Evolutionary conservation across 2,113 vertebrate genomes (phyloP).

Genomic region (Oceanodroma tethys): DNA sequence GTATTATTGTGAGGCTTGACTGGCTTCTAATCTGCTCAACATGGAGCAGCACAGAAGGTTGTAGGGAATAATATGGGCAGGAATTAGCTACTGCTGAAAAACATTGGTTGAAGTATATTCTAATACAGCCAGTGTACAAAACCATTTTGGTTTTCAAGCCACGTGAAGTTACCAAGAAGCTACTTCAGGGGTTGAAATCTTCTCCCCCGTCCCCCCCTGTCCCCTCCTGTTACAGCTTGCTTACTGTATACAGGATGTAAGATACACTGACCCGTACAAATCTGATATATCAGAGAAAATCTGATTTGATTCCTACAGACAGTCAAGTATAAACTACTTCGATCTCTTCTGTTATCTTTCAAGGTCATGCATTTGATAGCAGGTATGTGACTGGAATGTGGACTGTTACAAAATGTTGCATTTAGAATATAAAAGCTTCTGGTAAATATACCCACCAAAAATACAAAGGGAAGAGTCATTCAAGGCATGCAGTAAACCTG

Average conservation of each 20-base stretch:
- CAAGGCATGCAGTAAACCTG: background rate
- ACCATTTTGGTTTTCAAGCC: background rate
- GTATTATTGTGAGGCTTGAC: background rate
- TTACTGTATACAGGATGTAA: background rate
- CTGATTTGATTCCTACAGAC: background rate
- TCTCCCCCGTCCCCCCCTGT: accelerated
- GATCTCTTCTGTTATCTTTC: background rate
- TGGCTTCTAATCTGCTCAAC: background rate
- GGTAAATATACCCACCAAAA: background rate
- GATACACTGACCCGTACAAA: background rate
- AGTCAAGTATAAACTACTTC: background rate
- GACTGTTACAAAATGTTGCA: background rate
- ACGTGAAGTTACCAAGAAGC: background rate
- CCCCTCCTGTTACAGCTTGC: background rate
- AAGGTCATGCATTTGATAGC: background rate
- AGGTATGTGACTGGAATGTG: background rate
- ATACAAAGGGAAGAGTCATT: background rate
- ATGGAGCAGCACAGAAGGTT: background rate
- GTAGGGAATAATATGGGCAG: background rate
- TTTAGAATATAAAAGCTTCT: background rate
- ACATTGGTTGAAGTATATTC: accelerated
- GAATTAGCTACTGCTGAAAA: background rate
- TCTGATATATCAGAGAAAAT: background rate
- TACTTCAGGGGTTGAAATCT: background rate
- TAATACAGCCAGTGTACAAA: background rate